phyloP scores from a whole-genome alignment of 2,888 invertebrate species.

The Gryllus longicercus region DNA sequence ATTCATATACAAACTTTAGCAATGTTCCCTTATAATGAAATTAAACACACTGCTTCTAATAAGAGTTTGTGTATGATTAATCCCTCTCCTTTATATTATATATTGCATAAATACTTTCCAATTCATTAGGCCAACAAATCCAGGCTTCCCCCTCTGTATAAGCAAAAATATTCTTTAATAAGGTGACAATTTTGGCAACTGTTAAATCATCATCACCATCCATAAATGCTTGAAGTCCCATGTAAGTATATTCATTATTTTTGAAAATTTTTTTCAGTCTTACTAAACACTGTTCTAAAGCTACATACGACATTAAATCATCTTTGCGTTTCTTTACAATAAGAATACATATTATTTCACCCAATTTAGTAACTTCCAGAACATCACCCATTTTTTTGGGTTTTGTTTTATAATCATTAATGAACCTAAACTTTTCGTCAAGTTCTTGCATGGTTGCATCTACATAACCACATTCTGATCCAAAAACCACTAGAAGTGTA shows the following conservation, averaged over 20 bases:
- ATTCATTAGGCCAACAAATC: constrained; percentile 41
- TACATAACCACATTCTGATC: constrained; percentile 41
- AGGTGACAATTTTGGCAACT: constrained; percentile 44
- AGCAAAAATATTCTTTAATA: constrained; percentile 42
- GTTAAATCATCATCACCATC: constrained; percentile 40
- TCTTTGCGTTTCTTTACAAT: constrained; percentile 39
- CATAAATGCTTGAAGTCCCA: constrained; percentile 41
- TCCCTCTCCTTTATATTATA: not conserved
- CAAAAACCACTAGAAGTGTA: constrained; percentile 45
- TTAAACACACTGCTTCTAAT: too few relatives aligned
- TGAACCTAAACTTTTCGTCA: constrained; percentile 43
- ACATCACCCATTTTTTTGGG: constrained; percentile 41
- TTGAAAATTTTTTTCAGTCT: constrained; percentile 38
- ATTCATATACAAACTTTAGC: too few relatives aligned
- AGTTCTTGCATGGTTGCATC: constrained; percentile 42
- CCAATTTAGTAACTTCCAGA: constrained; percentile 38
- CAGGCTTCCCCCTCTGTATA: constrained; percentile 41
- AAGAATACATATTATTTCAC: constrained; percentile 40
- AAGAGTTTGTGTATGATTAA: too few relatives aligned
- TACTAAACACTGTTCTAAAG: constrained; percentile 39
- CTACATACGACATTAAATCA: constrained; percentile 38
- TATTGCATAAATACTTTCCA: not conserved
- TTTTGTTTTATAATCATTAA: constrained; percentile 39
- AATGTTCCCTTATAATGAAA: too few relatives aligned
- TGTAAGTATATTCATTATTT: constrained; percentile 37